Base-by-base conservation (phyloP, 2,888 invertebrate species). In the Gandaritis pyraliata region DNA sequence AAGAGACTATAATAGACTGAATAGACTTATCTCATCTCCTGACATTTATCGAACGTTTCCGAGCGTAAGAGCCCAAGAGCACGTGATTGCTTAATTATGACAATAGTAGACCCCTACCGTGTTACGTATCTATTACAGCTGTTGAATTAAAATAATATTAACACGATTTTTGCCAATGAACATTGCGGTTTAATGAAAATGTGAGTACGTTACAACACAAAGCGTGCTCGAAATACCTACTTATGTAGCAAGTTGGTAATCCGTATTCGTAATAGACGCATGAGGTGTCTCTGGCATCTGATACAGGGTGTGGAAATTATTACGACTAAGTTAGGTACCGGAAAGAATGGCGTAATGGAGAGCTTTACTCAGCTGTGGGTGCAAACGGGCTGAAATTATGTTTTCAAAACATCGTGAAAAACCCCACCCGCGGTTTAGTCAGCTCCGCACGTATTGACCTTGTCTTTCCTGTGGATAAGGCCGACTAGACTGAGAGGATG, bases 41-140 rank as follows among this genome's bases (percentile, higher is more conserved):
- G 43, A 43, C 43, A 43, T 16, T 43, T 15, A 13, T 41, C 43
- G 43, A 16, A 43, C 11, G 16, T 43, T 43, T 43, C 11, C 11
- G 11, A 16, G 16, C 6, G 11, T 16, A 10, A 11, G 16, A 8
- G 15, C 13, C n/a, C 43, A 10, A 43, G 43, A 10, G 16, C 43
- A 11, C 16, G 11, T 16, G 16, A 43, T 43, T 43, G 43, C 43
- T 16, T 16, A 43, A 43, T 43, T 43, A 16, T 11, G 16, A 43
- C 16, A 43, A 43, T 43, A 16, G 10, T 43, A 43, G 6, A n/a
- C 41, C 41, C n/a, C 29, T n/a, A 5, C 5, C 43, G 15, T 55
- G 49, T 69, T 69, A 67, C 67, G 67, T 69, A 53, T 53, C 48
- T 63, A 55, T 56, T 46, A 48, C 48, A 38, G 43, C 49, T n/a